Evolutionary conservation across 2,113 vertebrate genomes (phyloP).

Genomic region (Apteryx mantelli): DNA sequence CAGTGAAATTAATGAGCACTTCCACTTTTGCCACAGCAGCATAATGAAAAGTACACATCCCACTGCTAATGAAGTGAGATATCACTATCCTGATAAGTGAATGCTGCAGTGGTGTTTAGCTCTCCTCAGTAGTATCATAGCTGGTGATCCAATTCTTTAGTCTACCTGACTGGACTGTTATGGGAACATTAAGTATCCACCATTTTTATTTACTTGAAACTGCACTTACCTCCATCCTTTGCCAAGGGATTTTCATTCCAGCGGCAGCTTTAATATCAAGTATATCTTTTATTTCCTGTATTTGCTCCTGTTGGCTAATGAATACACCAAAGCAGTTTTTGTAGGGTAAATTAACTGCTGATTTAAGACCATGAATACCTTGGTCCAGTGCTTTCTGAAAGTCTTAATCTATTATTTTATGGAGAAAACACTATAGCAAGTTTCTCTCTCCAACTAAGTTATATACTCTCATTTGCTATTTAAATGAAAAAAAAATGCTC

Average conservation of each 20-base stretch:
- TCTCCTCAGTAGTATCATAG: background rate
- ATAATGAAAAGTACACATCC: slow-evolving; percentile 13
- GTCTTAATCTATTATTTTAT: background rate
- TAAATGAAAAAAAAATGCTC: background rate
- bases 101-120: background rate
- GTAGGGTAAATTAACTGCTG: background rate
- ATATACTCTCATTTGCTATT: background rate
- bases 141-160: background rate
- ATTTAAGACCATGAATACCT: background rate
- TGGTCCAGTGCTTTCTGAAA: background rate
- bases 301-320: background rate
- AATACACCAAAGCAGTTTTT: background rate
- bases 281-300: background rate
- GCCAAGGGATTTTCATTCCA: background rate
- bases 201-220: slow-evolving; percentile 1
- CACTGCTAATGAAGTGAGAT: slow-evolving; percentile 28
- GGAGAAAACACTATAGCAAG: background rate
- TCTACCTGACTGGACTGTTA: background rate
- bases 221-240: background rate
- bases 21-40: slow-evolving; percentile 11
- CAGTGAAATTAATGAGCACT: slow-evolving; percentile 13
- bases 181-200: background rate
- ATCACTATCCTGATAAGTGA: background rate
- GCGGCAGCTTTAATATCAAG: background rate
- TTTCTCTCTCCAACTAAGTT: background rate